A percentile compares a stretch with the other conserved stretches of the same genome.
phyloP scores from a whole-genome alignment of 1,140 invertebrate species.

The Drosophila quadrilineata region DNA sequence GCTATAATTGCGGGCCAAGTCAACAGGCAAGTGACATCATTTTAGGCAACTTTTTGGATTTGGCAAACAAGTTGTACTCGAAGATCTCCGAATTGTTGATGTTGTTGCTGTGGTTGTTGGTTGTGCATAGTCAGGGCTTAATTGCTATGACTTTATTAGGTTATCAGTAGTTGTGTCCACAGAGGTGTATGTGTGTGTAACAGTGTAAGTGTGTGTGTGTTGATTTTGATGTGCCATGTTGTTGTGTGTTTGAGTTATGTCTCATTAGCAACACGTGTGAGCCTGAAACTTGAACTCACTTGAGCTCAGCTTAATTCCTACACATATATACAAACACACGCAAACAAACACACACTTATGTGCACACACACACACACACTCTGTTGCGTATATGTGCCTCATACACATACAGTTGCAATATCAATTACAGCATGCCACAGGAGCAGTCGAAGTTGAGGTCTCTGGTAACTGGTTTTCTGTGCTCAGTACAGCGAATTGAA shows the following conservation, averaged over 20 bases:
- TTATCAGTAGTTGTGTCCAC: constrained; percentile 66
- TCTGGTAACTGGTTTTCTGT: constrained; percentile 65
- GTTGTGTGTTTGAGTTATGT: constrained; percentile 65
- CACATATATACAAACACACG: neutral
- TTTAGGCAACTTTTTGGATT: constrained; percentile 58
- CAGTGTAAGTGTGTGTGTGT: constrained; percentile 8
- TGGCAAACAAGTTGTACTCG: constrained; percentile 45
- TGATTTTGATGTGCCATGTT: constrained; percentile 27
- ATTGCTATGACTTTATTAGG: constrained; percentile 79
- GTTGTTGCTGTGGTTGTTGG: constrained; percentile 8
- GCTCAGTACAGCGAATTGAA: constrained; percentile 19
- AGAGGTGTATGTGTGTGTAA: constrained; percentile 12
- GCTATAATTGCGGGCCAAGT: constrained; percentile 62
- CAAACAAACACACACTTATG: neutral
- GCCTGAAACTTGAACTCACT: constrained; percentile 29
- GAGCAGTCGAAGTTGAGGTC: constrained; percentile 53
- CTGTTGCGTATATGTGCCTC: too few species aligned
- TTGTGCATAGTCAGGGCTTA: constrained; percentile 46
- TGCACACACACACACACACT: neutral
- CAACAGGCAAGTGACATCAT: constrained; percentile 73
- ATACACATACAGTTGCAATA: constrained; percentile 72
- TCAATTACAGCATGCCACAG: constrained; percentile 80
- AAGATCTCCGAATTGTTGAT: constrained; percentile 6
- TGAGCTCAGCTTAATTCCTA: constrained; percentile 24
- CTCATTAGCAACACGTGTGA: constrained; percentile 77